These are phyloP conservation scores for Vanessa tameamea DNA, from an alignment of 1,140 invertebrate species.

Conservation along the genomic window DNA sequence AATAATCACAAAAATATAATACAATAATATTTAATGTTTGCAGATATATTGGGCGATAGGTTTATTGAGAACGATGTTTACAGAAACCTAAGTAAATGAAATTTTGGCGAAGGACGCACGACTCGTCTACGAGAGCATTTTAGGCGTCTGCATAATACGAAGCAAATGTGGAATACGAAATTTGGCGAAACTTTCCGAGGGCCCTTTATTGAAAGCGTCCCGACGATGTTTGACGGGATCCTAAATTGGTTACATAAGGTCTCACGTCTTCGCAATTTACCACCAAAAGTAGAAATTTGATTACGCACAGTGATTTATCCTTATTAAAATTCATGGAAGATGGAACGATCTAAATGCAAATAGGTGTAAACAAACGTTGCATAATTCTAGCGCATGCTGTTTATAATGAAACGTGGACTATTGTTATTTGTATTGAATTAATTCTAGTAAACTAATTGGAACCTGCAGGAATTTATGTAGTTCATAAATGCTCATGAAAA, in stretches of 20 bases:
- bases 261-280: conserved; percentile 40
- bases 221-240: conserved; percentile 46
- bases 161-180: conserved; percentile 56
- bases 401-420: conserved; percentile 29
- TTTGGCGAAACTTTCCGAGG: conserved; percentile 48
- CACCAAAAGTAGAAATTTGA: conserved; percentile 56
- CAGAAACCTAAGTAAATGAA: conserved; percentile 59
- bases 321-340: conserved; percentile 64
- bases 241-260: conserved; percentile 47
- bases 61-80: conserved; percentile 58
- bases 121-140: conserved; percentile 39
- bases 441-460: conserved; percentile 27
- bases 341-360: conserved; percentile 67
- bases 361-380: conserved; percentile 60
- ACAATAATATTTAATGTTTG: conserved; percentile 19
- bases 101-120: conserved; percentile 42
- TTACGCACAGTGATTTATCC: conserved; percentile 55
- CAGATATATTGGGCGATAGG: conserved; percentile 34
- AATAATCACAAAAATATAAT: too few relatives aligned
- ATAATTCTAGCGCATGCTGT: conserved; percentile 39
- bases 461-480: conserved; percentile 5
- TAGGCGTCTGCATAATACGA: conserved; percentile 51
- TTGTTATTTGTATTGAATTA: conserved; percentile 40
- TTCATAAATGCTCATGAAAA: conserved; percentile 8
- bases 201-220: conserved; percentile 53